Conservation (phyloP, 2,113 vertebrate species). For the Prunella fulvescens region DNA sequence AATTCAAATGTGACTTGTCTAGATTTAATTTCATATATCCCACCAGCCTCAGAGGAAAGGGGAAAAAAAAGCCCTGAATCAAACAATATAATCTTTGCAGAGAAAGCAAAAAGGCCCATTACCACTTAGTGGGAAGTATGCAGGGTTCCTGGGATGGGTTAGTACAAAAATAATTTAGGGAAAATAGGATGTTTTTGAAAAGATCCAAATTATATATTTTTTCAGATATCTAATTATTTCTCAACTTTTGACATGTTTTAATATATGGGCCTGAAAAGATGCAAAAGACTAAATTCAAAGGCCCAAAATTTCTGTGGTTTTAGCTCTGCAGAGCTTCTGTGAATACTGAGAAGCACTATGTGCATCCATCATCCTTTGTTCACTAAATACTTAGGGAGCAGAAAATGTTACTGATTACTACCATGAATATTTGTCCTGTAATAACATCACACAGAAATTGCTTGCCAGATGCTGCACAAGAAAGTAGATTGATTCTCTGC, state of each 20-base stretch:
- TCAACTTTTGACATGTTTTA: not conserved
- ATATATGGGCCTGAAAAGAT: not conserved
- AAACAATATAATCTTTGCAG: not conserved
- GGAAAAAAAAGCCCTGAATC: not conserved
- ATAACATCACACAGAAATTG: not conserved
- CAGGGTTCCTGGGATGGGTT: not conserved
- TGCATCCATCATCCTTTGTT: not conserved
- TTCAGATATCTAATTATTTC: not conserved
- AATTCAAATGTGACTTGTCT: not conserved
- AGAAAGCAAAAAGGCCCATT: not conserved
- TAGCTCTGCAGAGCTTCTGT: not conserved
- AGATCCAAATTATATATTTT: not conserved
- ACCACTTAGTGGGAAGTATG: not conserved
- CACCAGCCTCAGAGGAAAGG: not conserved
- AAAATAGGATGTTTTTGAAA: not conserved
- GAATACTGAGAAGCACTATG: fast-evolving
- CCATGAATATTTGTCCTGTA: not conserved
- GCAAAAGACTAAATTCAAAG: not conserved
- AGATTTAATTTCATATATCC: not conserved
- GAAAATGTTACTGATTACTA: not conserved
- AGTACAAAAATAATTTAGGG: not conserved
- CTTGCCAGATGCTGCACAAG: not conserved
- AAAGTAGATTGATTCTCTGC: not conserved
- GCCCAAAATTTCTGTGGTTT: not conserved
- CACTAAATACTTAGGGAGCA: not conserved